Conservation (phyloP, 2,797 vertebrate genomes). For the Sebastes vulpes region DNA sequence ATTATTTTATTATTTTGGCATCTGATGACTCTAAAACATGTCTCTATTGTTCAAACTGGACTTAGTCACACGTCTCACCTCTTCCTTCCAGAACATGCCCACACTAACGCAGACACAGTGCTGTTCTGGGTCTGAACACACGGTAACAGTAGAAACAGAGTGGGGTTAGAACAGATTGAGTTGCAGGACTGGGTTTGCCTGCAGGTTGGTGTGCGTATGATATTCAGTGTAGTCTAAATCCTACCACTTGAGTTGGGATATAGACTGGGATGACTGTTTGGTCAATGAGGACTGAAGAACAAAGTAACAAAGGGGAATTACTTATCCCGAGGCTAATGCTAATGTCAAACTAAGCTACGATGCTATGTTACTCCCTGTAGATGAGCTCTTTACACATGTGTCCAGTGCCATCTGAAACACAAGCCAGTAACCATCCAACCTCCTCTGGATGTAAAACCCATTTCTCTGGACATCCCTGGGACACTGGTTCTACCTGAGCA, state of each 20-base stretch:
- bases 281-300: not conserved
- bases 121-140: not conserved
- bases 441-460: not conserved
- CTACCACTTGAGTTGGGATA: not conserved
- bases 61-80: not conserved
- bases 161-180: not conserved
- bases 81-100: not conserved
- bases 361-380: too few relatives aligned
- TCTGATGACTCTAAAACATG: not conserved
- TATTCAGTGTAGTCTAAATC: not conserved
- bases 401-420: not conserved
- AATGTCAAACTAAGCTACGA: too few relatives aligned
- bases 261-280: not conserved
- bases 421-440: not conserved
- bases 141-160: not conserved
- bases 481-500: not conserved
- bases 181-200: not conserved
- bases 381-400: not conserved
- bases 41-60: not conserved
- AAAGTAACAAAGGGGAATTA: not conserved
- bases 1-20: not conserved
- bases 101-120: not conserved
- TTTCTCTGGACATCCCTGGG: not conserved
- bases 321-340: too few relatives aligned
- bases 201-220: not conserved